A percentile compares a stretch with the other conserved stretches of the same genome.
Conservation (phyloP, 2,888 invertebrate genomes). For the Agonum fuliginosum region DNA sequence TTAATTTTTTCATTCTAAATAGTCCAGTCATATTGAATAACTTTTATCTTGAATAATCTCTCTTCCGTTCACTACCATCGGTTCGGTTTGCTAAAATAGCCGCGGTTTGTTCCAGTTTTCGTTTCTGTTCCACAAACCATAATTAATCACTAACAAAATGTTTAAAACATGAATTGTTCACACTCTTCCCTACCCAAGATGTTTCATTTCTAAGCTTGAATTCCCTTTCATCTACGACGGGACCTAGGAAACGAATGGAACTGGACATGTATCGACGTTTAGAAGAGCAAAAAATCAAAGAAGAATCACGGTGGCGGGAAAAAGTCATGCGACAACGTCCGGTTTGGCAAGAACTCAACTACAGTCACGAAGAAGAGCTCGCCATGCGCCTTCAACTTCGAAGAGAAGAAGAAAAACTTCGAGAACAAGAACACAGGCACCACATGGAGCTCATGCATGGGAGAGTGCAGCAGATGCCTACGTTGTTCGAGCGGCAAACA, state of each 20-base stretch:
- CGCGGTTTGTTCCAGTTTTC: no score
- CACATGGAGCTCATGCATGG: slow-evolving; percentile 85
- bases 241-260: slow-evolving; percentile 76
- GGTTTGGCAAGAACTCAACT: slow-evolving; percentile 82
- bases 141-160: no score
- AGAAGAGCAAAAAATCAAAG: slow-evolving; percentile 77
- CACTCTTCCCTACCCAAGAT: not conserved
- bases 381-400: slow-evolving; percentile 80
- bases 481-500: slow-evolving; percentile 82
- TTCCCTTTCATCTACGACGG: slow-evolving; percentile 30
- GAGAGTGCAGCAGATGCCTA: slow-evolving; percentile 81
- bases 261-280: slow-evolving; percentile 77
- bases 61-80: no score
- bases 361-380: slow-evolving; percentile 81
- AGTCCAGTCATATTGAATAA: no score
- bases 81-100: no score
- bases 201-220: slow-evolving; percentile 47
- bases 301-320: slow-evolving; percentile 77
- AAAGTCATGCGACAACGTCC: slow-evolving; percentile 79
- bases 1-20: not conserved
- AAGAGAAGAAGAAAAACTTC: slow-evolving; percentile 80
- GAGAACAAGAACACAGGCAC: slow-evolving; percentile 80
- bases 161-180: no score
- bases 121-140: no score
- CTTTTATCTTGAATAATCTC: no score